Conservation (phyloP, 2,797 vertebrate species). For the Gallinago stenura region DNA sequence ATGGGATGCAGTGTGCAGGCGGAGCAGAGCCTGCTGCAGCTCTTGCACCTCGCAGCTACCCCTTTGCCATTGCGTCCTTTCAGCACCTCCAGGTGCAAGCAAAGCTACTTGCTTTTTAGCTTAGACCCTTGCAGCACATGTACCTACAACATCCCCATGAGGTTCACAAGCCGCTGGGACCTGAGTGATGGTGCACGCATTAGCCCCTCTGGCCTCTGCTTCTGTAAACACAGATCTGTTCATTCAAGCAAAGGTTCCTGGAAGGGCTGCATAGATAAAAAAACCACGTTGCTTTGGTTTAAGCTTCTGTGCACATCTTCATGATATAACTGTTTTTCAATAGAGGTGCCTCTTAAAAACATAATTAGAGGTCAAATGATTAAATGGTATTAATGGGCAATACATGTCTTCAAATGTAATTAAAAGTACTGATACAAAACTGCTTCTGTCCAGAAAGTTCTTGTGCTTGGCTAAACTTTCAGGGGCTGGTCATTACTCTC, state of each 20-base stretch:
- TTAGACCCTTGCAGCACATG: background rate
- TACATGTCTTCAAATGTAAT: conserved; percentile 17
- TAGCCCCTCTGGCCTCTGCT: background rate
- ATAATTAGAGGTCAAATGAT: conserved; percentile 21
- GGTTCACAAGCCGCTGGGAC: background rate
- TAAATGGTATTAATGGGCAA: background rate
- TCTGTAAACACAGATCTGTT: background rate
- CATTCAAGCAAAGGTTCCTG: background rate
- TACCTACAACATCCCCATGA: background rate
- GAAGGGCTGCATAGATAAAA: background rate
- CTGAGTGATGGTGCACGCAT: accelerated
- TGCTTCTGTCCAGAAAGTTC: conserved; percentile 1
- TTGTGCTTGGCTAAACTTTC: conserved; percentile 18
- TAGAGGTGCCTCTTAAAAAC: conserved; percentile 20
- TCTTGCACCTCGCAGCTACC: background rate
- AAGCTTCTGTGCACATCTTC: background rate
- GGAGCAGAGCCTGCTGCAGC: background rate
- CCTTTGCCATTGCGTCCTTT: background rate
- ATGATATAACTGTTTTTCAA: background rate
- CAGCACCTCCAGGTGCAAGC: background rate
- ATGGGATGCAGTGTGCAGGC: background rate
- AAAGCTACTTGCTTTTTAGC: background rate
- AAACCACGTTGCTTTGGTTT: background rate
- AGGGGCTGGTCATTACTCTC: background rate
- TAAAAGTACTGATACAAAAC: conserved; percentile 6